These are phyloP conservation scores for Parambassis ranga DNA, from an alignment of 2,797 vertebrate genomes.

Conservation along the genomic window DNA sequence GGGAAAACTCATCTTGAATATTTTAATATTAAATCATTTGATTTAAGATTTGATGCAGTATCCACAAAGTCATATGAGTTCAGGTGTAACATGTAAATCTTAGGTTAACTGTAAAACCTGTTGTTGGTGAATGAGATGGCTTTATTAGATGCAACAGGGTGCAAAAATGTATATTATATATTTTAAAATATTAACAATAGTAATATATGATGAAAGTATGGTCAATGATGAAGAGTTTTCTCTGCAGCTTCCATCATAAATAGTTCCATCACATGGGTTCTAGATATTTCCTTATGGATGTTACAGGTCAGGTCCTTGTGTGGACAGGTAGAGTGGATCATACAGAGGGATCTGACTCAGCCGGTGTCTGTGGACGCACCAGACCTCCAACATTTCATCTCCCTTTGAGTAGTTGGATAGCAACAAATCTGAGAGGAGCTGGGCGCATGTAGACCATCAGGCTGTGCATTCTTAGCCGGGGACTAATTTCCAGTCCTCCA, in stretches of 20 bases:
- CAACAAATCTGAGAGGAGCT: constrained; percentile 37
- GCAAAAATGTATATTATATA: no score
- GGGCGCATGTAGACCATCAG: constrained; percentile 53
- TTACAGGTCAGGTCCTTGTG: neutral
- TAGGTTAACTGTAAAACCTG: no score
- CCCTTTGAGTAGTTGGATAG: constrained; percentile 42
- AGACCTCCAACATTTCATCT: constrained; percentile 36
- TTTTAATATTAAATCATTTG: no score
- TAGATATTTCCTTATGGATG: neutral
- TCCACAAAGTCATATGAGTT: no score
- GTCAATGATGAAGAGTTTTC: no score
- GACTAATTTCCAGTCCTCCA: constrained; percentile 67
- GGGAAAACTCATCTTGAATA: no score
- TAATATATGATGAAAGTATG: no score
- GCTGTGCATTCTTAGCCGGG: constrained; percentile 42
- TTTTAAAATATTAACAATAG: no score
- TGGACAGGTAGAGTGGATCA: constrained; percentile 47
- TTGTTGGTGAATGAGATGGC: no score
- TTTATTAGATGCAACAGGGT: no score
- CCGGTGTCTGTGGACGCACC: constrained; percentile 33
- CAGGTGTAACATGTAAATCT: no score
- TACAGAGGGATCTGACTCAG: constrained; percentile 19
- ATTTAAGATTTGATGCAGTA: no score
- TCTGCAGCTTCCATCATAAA: neutral
- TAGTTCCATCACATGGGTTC: neutral